Base-by-base conservation (phyloP, 2,888 invertebrate species). In the Orthosia incerta region DNA sequence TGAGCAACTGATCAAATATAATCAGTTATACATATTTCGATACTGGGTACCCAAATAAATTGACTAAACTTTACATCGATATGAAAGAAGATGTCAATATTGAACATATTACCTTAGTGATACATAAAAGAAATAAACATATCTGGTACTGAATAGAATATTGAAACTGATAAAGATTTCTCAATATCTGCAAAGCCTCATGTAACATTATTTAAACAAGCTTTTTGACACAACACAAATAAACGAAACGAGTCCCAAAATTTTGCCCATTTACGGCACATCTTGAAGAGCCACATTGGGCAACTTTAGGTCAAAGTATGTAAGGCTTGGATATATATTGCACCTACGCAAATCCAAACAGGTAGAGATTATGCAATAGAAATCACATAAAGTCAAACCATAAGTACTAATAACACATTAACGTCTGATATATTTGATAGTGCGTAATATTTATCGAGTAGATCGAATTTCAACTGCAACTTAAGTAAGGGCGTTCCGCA, bases 261-360 rank as follows among this genome's bases (percentile, higher is more conserved):
- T 63, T 76, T 77, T 85, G 83, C 66, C 87, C 86, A 80, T 87
- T 71, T 85, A 74, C 69, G 81, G 85, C 59, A 74, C 65, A 69
- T 72, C 65, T 77, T 76, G 55, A 73, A 59, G 23, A 60, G 62
- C 45, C 23, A 53, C 56, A 60, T 87, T 85, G 62, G 65, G 76
- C 20, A 86, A 86, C 74, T 31, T 63, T 74, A 73, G 83, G 82
- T 86, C 86, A 85, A 78, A 85, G 65, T 76, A 63, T 73, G 62
- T 79, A 75, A 66, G 16, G 57, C 53, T 80, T 64, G 67, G 71
- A 65, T 66, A 67, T 61, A 57, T 66, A 56, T 20, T 62, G 64
- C 84, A 60, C 85, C 84, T 80, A 85, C 85, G 76, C 84, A 68
- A 31, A 53, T 60, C 61, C 31, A 50, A 79, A 64, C 68, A 71